phyloP scores from a whole-genome alignment of 2,888 invertebrate genomes.

The Leucozona laternaria region DNA sequence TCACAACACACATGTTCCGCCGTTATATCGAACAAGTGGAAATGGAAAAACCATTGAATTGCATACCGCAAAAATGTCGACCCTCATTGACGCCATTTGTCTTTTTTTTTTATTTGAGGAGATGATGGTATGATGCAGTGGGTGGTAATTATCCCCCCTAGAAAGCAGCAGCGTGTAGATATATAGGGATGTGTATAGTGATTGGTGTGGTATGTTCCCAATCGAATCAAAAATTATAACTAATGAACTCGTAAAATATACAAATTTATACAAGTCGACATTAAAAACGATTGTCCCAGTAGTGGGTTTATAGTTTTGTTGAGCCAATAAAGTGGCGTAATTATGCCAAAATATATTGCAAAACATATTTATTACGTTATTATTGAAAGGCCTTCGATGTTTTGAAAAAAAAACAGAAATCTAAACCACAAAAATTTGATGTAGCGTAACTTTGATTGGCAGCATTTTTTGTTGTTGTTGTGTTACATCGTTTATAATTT shows the following conservation, averaged over 20 bases:
- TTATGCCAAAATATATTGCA: constrained; percentile 1
- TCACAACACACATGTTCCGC: constrained; percentile 33
- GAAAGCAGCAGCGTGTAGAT: neutral
- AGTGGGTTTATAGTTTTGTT: neutral
- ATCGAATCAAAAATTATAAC: constrained; percentile 75
- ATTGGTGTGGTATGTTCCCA: constrained; percentile 42
- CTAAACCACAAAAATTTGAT: neutral
- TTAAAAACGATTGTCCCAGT: constrained; percentile 1
- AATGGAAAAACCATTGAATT: constrained; percentile 70
- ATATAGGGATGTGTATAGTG: neutral
- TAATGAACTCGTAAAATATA: constrained; percentile 71
- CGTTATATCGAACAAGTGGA: constrained; percentile 28
- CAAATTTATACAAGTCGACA: constrained; percentile 53
- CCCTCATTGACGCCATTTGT: constrained; percentile 51
- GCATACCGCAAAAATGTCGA: constrained; percentile 63
- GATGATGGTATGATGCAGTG: neutral
- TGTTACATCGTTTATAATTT: no score
- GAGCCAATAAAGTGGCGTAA: neutral
- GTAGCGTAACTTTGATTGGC: neutral
- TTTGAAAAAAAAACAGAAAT: neutral
- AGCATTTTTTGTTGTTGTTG: neutral
- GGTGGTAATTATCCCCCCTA: neutral
- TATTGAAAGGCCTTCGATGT: neutral
- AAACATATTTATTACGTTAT: neutral
- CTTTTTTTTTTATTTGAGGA: neutral